Base-by-base conservation (phyloP, 92 coral and sea anemone species). In the Phenganax marumi region DNA sequence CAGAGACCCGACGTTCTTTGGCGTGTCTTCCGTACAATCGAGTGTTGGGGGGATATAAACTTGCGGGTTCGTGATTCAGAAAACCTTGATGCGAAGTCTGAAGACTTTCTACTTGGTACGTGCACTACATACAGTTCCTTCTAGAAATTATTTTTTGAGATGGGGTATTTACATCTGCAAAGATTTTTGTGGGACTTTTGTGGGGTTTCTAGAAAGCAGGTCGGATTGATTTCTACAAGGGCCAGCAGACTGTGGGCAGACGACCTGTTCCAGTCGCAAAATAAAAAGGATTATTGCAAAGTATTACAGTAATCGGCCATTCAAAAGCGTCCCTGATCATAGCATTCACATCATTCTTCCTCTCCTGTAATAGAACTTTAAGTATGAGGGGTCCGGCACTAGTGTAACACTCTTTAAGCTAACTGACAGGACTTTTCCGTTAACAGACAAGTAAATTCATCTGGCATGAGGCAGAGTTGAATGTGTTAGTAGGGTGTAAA, bases 1-100 rank as follows among this genome's bases (percentile, higher is more conserved):
- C 89, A 95, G 98, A 22, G 98, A 95, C 64, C 98, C 97, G 19
- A 92, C 97, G 12, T 95, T 90, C 75, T 95, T 95, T 73, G 90
- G 93, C 43, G 84, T 95, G 50, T 86, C 97, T 43, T 90, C 92
- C 60, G 92, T 95, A 4, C 98, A 92, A 73, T 89, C 91, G 61
- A 91, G 89, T 81, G 95, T 92, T 89, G 87, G 55, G 98, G 95
- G 18, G 98, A 95, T 43, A 75, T 88, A 39, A 92, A 87, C 78
- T 86, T 89, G 70, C 86, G 97, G 73, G 78, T 95, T 50, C 98
- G 92, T 54, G 92, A 95, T 65, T 66, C 92, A 60, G 98, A 92
- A 70, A 85, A 90, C n/a, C 22, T 87, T 95, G 51, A 87, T 95
- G 64, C 87, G 92, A 22, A 92, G 93, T 75, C 76, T 95, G 52